Percentiles rank a stretch among this genome's conserved stretches.
These are phyloP conservation scores for Heliconius ismenius DNA, from an alignment of 2,888 invertebrate genomes.

Conservation along the genomic window DNA sequence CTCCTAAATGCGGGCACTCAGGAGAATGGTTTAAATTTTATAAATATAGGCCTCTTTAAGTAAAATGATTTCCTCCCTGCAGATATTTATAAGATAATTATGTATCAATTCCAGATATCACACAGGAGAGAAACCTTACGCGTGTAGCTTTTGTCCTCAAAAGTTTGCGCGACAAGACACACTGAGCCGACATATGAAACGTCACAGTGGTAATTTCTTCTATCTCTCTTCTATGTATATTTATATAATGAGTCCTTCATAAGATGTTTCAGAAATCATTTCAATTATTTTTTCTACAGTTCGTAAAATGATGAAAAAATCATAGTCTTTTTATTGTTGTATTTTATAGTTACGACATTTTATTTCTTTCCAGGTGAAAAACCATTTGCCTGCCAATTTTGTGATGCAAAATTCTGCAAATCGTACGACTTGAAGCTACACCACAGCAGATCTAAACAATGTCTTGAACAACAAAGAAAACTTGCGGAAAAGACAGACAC, in stretches of 20 bases:
- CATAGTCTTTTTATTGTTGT: no score
- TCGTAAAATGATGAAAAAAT: no score
- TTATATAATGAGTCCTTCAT: neutral
- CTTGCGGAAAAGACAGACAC: conserved; percentile 1
- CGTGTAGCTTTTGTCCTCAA: conserved; percentile 57
- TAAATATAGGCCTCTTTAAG: no score
- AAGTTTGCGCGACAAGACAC: conserved; percentile 53
- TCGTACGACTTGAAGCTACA: conserved; percentile 51
- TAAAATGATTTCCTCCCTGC: no score
- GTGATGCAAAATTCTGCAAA: conserved; percentile 49
- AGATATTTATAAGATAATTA: no score
- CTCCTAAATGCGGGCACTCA: no score
- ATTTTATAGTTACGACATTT: no score
- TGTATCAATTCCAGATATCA: conserved; percentile 56
- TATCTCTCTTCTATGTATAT: neutral
- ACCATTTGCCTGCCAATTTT: conserved; percentile 55
- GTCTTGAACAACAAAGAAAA: conserved; percentile 42
- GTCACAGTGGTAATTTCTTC: conserved; percentile 17
- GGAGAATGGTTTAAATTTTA: no score
- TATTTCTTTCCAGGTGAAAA: conserved; percentile 55
- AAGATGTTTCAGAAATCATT: no score
- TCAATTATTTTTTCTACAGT: no score
- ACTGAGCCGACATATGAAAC: conserved; percentile 54
- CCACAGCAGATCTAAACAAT: conserved; percentile 44
- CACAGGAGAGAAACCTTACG: conserved; percentile 57